Base-by-base conservation (phyloP, 1,140 invertebrate genomes). In the Drosophila nebulosa region DNA sequence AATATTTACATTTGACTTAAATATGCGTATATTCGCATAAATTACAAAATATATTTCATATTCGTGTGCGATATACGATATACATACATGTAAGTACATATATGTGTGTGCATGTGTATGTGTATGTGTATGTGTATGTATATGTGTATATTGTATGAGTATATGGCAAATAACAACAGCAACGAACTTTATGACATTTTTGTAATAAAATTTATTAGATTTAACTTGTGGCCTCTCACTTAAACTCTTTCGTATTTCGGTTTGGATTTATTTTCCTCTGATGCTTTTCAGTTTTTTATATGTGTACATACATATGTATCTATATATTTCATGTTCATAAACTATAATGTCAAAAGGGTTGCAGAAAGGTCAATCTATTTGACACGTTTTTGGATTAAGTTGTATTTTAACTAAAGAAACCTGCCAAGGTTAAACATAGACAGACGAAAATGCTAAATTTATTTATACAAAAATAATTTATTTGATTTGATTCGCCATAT, bases 1-100 rank as follows among this genome's bases (percentile, higher is more conserved):
- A 86, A 84, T 84, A 86, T 84, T 84, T 84, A 86, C 80, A 86
- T 84, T 76, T 68, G 53, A 84, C 80, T 84, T 84, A 80, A 84
- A 85, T 84, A 84, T 84, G 77, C 80, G 77, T 69, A 86, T 80
- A 70, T 80, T 84, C 63, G 73, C 80, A 84, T 84, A 84, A 84
- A 84, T 84, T 86, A 86, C 80, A 76, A 61, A 86, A 77, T 83
- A 83, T 61, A 78, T 73, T 71, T 78, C 62, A 50, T 69, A 73
- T 76, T 79, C 73, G 80, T 80, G 65, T 51, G 24, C 52, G 64
- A 71, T 68, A 71, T 68, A 68, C 77, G 72, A 79, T 84, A 76
- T 85, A 62, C 73, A 65, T 84, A 57, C 27, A 63, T 42, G 39
- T n/a, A n/a, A n/a, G n/a, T n/a, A n/a, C n/a, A n/a, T 56, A 60